Base-by-base conservation (phyloP, 2,797 vertebrate genomes). In the Cheirogaleus major region DNA sequence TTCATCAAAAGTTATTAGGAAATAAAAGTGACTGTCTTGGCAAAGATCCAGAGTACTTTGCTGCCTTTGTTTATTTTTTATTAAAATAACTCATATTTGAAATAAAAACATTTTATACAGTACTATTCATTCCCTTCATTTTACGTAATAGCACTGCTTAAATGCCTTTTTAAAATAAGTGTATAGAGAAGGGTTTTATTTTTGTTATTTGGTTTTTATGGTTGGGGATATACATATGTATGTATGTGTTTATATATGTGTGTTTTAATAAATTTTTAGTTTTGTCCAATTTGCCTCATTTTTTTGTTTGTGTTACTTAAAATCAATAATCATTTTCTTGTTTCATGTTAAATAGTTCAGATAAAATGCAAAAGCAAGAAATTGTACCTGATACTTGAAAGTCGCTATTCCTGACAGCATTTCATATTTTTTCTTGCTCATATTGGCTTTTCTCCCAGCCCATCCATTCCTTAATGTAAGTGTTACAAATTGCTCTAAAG, bases 401-500 rank as follows among this genome's bases (percentile, higher is more conserved):
- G 98, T 97, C 98, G 92, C 92, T 98, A 43, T 97, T 98, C 94
- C 89, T 98, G 98, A 99, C 98, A 98, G 96, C 95, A 97, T 95
- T 98, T 98, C 96, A 97, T 98, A 98, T 98, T 98, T 95, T 98
- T 98, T 98, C 98, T 97, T 98, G 93, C 95, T 95, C 97, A 69
- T 93, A 95, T 98, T 99, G 98, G 98, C 98, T 98, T 98, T 98
- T 97, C 97, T 99, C 98, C 98, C 87, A 0, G 98, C 93, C 98
- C 97, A 98, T 98, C 98, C 98, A 98, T 98, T 98, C 97, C 98
- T 98, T 99, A 99, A 99, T 99, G 98, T 98, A 98, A 98, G 98
- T 98, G 98, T 98, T 99, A 98, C 98, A 99, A 99, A 99, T 99
- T 98, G 98, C 98, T 98, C 97, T 98, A 98, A 98, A 98, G 98